Evolutionary conservation across 2,113 vertebrate species (phyloP), one percentile per base, ranked within the genome.

Genomic region (Sarotherodon lohbergeri): DNA sequence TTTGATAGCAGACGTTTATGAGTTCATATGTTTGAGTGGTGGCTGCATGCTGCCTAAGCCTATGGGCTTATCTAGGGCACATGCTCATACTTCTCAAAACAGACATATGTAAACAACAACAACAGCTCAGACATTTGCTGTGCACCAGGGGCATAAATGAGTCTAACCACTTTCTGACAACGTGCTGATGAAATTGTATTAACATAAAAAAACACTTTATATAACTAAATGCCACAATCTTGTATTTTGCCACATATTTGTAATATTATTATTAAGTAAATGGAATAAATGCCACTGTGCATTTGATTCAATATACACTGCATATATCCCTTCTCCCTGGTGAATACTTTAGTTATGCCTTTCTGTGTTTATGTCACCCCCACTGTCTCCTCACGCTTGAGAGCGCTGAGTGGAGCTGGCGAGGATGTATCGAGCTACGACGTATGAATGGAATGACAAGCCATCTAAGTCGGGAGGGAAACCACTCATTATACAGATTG

Each of bases 401-500:
- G 84, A 87, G 52, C 71, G 82, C 84, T 92, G 90, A 91, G 61
- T 76, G 14, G 39, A 90, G 86, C 84, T 84, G 16, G 89, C 81
- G 52, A 86, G 93, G 86, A 93, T 80, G 86, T 71, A 89, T 91
- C 43, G 84, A 88, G 84, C 91, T 80, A 78, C 54, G 86, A 90
- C 68, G 80, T 87, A 91, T 92, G 93, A 93, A 90, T 85, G 71
- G 88, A 92, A 90, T 91, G 95, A 94, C 92, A 91, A 87, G 84
- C 80, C 88, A 82, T 90, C 73, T 82, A 89, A 92, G 90, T 92
- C 88, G 54, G 89, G 88, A 88, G 88, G 92, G 89, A 93, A 93
- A 91, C 79, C 85, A 87, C 95, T 96, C 94, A 95, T 96, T 96
- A 96, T 89, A 93, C 93, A 95, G 90, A 95, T 91, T 95, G 94